Percentiles rank a stretch among this genome's conserved stretches.
Evolutionary conservation across 2,888 invertebrate genomes (phyloP).

Genomic region (Tenthredo livida): DNA sequence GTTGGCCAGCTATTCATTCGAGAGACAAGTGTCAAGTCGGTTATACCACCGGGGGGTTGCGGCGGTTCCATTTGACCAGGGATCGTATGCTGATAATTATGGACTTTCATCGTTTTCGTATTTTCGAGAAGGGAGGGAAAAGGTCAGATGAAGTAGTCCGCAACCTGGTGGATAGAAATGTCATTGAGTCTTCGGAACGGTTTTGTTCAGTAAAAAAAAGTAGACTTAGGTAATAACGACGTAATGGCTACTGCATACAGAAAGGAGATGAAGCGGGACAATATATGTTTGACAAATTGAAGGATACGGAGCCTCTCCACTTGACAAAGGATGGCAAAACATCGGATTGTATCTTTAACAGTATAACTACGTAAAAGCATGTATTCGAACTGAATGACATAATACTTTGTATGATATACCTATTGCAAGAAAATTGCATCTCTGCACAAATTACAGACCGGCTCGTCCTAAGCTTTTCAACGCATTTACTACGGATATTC

Average conservation of each 20-base stretch:
- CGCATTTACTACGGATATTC: background rate
- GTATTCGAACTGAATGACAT: background rate
- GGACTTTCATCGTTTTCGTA: constrained; percentile 14
- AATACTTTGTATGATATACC: background rate
- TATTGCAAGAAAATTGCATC: constrained; percentile 8
- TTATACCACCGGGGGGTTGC: background rate
- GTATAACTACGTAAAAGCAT: background rate
- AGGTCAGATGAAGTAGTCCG: background rate
- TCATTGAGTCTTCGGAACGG: constrained; percentile 7
- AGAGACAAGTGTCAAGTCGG: constrained; percentile 50
- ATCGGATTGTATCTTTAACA: constrained; percentile 34
- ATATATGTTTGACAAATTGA: background rate
- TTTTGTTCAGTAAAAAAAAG: background rate
- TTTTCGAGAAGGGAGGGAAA: background rate
- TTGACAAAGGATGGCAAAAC: constrained; percentile 14
- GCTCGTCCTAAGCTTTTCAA: background rate
- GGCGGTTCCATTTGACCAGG: constrained; percentile 40
- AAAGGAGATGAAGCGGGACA: background rate
- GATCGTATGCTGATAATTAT: constrained; percentile 36
- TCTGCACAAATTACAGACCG: constrained; percentile 25
- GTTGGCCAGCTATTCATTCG: constrained; percentile 41
- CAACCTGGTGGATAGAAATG: constrained; percentile 18
- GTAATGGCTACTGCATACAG: background rate
- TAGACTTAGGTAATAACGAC: background rate
- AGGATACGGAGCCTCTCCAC: background rate